Evolutionary conservation across 1,140 invertebrate genomes (phyloP).

Genomic region (Drosophila melanogaster): DNA sequence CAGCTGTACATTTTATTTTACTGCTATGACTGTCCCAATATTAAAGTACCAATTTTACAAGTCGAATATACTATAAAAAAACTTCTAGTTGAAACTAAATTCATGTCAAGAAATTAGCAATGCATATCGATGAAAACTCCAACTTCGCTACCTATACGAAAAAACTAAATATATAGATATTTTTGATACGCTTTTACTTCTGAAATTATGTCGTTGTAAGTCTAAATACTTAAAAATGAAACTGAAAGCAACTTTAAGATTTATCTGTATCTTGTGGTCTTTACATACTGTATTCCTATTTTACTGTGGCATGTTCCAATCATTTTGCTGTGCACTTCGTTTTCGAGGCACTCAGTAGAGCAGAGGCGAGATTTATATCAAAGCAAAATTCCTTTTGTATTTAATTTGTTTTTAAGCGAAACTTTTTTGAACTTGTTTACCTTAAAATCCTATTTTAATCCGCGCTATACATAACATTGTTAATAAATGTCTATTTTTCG

Average conservation of each 20-base stretch:
- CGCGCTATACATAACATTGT: constrained; percentile 58
- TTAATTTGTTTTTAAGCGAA: constrained; percentile 68
- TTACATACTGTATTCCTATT: constrained; percentile 40
- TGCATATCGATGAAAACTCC: neutral
- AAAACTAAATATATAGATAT: constrained; percentile 32
- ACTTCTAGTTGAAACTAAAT: too few relatives aligned
- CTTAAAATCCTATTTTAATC: constrained; percentile 29
- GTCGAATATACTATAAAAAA: too few relatives aligned
- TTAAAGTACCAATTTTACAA: neutral
- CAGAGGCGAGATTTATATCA: constrained; percentile 38
- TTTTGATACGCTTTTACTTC: constrained; percentile 65
- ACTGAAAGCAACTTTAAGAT: neutral
- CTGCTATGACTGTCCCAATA: neutral
- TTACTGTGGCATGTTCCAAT: constrained; percentile 56
- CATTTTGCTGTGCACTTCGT: constrained; percentile 66
- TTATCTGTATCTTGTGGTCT: constrained; percentile 24
- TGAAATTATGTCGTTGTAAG: constrained; percentile 16
- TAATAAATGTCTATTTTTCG: constrained; percentile 51
- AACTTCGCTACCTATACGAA: neutral
- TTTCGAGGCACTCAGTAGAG: constrained; percentile 58
- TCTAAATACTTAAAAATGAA: constrained; percentile 14
- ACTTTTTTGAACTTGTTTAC: constrained; percentile 52
- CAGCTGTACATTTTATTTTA: neutral
- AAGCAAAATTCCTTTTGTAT: constrained; percentile 70
- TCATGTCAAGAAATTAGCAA: neutral